Conservation (phyloP, 2,888 invertebrate species). For the Leptogaster cylindrica region DNA sequence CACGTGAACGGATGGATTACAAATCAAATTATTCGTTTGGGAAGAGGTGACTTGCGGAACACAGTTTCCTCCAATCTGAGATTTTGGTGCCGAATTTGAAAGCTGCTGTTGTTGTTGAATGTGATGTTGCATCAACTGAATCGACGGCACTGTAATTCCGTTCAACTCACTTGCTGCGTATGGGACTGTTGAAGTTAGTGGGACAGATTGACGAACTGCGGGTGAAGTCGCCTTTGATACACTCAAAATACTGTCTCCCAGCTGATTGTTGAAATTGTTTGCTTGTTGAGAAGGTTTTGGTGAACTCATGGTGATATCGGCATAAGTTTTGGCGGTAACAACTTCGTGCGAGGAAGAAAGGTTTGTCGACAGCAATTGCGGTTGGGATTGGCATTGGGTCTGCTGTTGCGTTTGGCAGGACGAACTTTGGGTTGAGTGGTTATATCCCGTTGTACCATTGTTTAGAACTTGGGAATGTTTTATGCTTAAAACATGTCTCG, state of each 20-base stretch:
- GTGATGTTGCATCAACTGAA: slow-evolving; percentile 49
- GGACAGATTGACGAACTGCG: slow-evolving; percentile 18
- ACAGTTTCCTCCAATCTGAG: slow-evolving; percentile 40
- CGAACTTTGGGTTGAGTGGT: slow-evolving; percentile 46
- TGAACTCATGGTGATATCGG: slow-evolving; percentile 54
- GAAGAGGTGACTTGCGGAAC: slow-evolving; percentile 49
- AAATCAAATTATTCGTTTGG: slow-evolving; percentile 62
- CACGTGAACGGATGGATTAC: slow-evolving; percentile 65
- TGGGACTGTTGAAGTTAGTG: slow-evolving; percentile 28
- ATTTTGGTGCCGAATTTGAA: slow-evolving; percentile 49
- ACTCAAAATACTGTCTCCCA: neutral
- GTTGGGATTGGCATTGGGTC: neutral
- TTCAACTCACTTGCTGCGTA: slow-evolving; percentile 46
- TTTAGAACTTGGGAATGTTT: slow-evolving; percentile 63
- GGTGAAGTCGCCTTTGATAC: slow-evolving; percentile 14
- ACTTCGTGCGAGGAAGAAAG: slow-evolving; percentile 50
- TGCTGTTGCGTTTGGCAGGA: slow-evolving; percentile 51
- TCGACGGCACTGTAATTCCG: slow-evolving; percentile 46
- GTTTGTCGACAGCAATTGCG: slow-evolving; percentile 45
- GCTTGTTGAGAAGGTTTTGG: slow-evolving; percentile 50
- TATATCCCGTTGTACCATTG: slow-evolving; percentile 59
- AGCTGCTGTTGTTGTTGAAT: slow-evolving; percentile 49
- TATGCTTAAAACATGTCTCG: slow-evolving; percentile 66
- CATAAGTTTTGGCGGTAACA: slow-evolving; percentile 52
- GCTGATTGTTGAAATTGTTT: slow-evolving; percentile 33